Evolutionary conservation across 2,888 invertebrate genomes (phyloP), one percentile per base, ranked within the genome.

Genomic region (Punctoribates punctum): DNA sequence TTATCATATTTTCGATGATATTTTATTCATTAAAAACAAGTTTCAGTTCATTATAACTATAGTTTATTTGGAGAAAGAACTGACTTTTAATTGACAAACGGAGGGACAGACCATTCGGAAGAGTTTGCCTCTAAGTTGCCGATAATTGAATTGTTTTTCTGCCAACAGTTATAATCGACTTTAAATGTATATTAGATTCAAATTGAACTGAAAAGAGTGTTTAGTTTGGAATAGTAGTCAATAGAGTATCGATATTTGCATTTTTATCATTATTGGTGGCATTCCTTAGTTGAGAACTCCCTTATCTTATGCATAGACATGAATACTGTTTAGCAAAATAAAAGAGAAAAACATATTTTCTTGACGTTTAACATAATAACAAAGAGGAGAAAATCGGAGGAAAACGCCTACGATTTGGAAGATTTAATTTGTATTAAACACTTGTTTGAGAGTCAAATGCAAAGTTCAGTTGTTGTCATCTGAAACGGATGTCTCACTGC

Each of bases 401-500:
- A 67, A 67, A 67, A 67, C 67, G 67, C 67, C 67, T 67, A 38
- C 67, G 42, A 67, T 11, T 67, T 67, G 42, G 20, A 34, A 67
- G 67, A 65, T 42, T 67, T 67, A 67, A 67, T 67, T 67, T 67
- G 67, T 67, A 67, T 67, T 67, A 38, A 60, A 67, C n/a, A 23
- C 67, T 60, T 15, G 27, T 23, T 34, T 67, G 67, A 67, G 67
- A 29, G 4, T 5, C 15, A 65, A 65, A 67, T 67, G n/a, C 67
- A 67, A 67, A 67, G 67, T 8, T 4, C 34, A 42, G 72, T 72
- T n/a, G 72, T 72, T 72, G 72, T 48, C 72, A 48, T 48, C 6
- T 27, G n/a, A 70, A 72, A 72, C 72, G 72, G 72, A 72, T 48
- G 72, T 72, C 72, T 72, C 72, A 72, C 72, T 20, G 15, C 38